Evolutionary conservation across 1,140 invertebrate genomes (phyloP).

Genomic region (Meloidogyne floridensis): DNA sequence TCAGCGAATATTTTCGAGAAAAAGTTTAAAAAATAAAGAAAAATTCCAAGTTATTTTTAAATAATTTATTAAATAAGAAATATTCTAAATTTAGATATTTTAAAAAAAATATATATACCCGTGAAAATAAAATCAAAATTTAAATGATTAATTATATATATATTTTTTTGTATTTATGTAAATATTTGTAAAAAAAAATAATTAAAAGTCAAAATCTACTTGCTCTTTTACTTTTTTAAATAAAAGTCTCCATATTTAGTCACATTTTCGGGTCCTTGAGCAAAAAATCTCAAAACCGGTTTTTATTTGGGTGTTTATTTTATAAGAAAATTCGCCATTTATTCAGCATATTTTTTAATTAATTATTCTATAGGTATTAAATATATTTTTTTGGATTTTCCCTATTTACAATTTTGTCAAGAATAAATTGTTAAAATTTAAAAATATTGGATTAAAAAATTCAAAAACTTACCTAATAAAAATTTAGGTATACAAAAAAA

Average conservation of each 20-base stretch:
- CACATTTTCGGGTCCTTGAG: neutral
- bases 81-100: too few relatives aligned
- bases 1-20: neutral
- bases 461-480: too few relatives aligned
- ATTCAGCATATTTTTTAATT: neutral
- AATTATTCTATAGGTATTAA: neutral
- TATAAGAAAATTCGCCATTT: conserved; percentile 4
- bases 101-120: too few relatives aligned
- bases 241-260: neutral
- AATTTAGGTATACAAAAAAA: too few relatives aligned
- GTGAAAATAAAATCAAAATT: too few relatives aligned
- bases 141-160: too few relatives aligned
- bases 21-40: neutral
- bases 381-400: too few relatives aligned
- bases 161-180: too few relatives aligned
- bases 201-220: neutral
- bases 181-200: neutral
- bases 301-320: conserved; percentile 5
- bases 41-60: neutral
- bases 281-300: conserved; percentile 1
- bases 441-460: too few relatives aligned
- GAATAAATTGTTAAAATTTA: neutral
- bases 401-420: neutral
- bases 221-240: neutral
- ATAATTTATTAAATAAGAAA: too few relatives aligned